Conservation (phyloP, 2,113 vertebrate species). For the Bufo bufo region DNA sequence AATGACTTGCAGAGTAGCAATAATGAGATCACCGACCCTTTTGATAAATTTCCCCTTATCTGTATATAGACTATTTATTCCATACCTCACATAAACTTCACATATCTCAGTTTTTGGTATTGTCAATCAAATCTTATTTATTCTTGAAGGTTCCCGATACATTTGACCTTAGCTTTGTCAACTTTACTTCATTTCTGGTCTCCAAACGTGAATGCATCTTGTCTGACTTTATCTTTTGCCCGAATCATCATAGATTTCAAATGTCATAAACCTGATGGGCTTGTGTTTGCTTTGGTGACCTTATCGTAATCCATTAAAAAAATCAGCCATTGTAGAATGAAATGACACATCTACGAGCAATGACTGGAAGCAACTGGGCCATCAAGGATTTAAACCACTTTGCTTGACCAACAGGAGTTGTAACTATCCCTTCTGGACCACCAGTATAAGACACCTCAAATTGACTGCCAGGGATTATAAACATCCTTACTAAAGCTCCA, state of each 20-base stretch:
- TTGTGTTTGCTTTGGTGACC: background rate
- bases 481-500: background rate
- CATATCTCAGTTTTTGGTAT: background rate
- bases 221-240: constrained; percentile 4
- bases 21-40: no score
- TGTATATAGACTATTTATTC: no score
- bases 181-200: background rate
- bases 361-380: background rate
- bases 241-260: background rate
- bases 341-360: background rate
- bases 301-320: background rate
- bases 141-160: background rate
- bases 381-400: background rate
- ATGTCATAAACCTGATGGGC: background rate
- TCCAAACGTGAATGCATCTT: background rate
- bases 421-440: background rate
- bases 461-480: background rate
- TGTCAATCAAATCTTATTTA: background rate
- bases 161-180: constrained; percentile 11
- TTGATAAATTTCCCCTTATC: no score
- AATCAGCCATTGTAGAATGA: background rate
- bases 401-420: background rate
- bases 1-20: no score
- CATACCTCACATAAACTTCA: no score
- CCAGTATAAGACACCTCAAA: background rate